Evolutionary conservation across 2,113 vertebrate genomes (phyloP).

Genomic region (Leucoraja erinaceus): DNA sequence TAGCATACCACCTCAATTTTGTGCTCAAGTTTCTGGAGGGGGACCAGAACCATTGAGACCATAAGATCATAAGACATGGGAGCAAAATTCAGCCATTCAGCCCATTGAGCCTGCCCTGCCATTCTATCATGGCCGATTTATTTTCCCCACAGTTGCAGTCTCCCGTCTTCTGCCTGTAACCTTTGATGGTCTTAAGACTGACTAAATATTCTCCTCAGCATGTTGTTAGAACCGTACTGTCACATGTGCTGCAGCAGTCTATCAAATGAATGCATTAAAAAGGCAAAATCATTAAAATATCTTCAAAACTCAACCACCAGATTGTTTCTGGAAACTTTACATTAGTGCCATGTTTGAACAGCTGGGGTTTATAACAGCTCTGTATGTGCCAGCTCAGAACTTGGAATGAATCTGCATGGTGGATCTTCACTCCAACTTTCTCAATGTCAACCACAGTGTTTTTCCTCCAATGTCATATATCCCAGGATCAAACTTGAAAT

Average conservation of each 20-base stretch:
- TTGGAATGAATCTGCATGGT: background rate
- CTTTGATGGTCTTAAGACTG: too few relatives aligned
- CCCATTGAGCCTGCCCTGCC: too few relatives aligned
- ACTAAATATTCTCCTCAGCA: background rate
- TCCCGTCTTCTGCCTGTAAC: too few relatives aligned
- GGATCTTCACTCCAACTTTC: background rate
- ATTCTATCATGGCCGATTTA: too few relatives aligned
- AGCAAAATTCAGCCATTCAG: too few relatives aligned
- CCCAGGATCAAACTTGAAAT: background rate
- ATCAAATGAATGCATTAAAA: background rate
- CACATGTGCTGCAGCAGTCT: background rate
- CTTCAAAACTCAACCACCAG: background rate
- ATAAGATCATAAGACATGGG: too few relatives aligned
- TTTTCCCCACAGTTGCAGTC: too few relatives aligned
- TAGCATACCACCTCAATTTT: too few relatives aligned
- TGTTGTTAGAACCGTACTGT: background rate
- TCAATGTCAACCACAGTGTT: background rate
- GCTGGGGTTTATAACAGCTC: background rate
- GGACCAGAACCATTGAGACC: too few relatives aligned
- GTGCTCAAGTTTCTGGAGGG: too few relatives aligned
- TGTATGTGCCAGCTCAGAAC: background rate
- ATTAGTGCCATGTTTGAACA: background rate
- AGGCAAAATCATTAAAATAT: background rate
- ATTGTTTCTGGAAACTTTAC: background rate
- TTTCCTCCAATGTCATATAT: background rate